These are phyloP conservation scores for Seriola dumerili DNA, from an alignment of 2,113 vertebrate species.

Conservation along the genomic window DNA sequence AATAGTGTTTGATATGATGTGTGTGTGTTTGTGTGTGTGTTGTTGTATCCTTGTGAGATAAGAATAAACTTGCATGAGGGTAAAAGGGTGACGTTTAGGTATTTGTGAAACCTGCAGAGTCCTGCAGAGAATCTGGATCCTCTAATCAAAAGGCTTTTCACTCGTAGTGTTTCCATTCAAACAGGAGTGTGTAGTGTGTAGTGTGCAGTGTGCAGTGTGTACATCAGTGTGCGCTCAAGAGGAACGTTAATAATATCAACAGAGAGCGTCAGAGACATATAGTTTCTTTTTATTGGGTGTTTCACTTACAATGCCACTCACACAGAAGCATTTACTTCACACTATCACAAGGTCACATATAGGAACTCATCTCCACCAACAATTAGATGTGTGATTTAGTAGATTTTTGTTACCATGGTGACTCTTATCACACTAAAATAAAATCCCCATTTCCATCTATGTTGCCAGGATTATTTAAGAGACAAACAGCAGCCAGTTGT, in stretches of 20 bases:
- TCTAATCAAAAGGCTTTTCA: neutral
- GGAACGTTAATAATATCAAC: slow-evolving; percentile 24
- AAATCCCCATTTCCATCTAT: slow-evolving; percentile 1
- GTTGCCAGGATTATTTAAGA: slow-evolving; percentile 53
- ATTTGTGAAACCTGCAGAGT: neutral
- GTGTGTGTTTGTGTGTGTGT: neutral
- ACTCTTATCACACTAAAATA: slow-evolving; percentile 38
- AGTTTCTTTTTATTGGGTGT: slow-evolving; percentile 66
- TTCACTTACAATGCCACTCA: slow-evolving; percentile 49
- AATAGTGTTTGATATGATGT: neutral
- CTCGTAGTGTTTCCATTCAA: neutral
- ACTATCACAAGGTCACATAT: slow-evolving; percentile 59
- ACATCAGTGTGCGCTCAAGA: neutral
- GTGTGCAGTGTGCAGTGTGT: neutral
- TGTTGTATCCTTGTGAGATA: slow-evolving; percentile 14
- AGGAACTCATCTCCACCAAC: slow-evolving; percentile 39
- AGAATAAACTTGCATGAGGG: neutral
- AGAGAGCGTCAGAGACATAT: slow-evolving; percentile 8
- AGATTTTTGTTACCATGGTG: slow-evolving; percentile 71
- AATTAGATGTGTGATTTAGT: slow-evolving; percentile 35
- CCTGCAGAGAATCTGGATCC: neutral
- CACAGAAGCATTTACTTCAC: slow-evolving; percentile 63
- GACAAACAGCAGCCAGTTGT: slow-evolving; percentile 46
- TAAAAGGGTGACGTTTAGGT: neutral
- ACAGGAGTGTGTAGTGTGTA: neutral